phyloP scores from a whole-genome alignment of 1,140 invertebrate species.

The Maconellicoccus hirsutus region DNA sequence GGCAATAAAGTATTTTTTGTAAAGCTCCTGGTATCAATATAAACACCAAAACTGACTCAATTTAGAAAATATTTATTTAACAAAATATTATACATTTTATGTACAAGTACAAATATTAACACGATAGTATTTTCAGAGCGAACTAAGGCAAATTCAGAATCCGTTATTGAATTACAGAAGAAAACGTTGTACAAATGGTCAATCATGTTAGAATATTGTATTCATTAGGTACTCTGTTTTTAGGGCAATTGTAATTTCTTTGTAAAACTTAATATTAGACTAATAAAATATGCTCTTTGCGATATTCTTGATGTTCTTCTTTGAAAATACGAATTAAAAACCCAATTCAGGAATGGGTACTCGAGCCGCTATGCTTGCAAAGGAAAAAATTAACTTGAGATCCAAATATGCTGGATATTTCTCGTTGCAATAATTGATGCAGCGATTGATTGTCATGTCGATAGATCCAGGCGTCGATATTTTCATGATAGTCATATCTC shows the following conservation, averaged over 20 bases:
- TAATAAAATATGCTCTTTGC: not conserved
- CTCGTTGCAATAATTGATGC: constrained; percentile 65
- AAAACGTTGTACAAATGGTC: not conserved
- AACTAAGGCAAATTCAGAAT: not conserved
- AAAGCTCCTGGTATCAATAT: too few relatives aligned
- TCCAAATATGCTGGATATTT: constrained; percentile 63
- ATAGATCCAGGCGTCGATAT: constrained; percentile 72
- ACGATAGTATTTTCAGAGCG: not conserved
- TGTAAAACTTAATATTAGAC: constrained; percentile 6
- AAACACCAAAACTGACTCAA: too few relatives aligned
- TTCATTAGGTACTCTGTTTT: not conserved
- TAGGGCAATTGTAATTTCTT: constrained; percentile 9
- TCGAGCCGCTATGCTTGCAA: constrained; percentile 20
- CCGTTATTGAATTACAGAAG: not conserved
- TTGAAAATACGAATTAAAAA: too few relatives aligned
- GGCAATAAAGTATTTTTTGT: too few relatives aligned
- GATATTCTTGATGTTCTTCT: too few relatives aligned
- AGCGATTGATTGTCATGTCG: constrained; percentile 71
- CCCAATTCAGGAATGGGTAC: too few relatives aligned
- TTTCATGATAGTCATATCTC: constrained; percentile 64
- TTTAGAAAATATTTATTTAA: too few relatives aligned
- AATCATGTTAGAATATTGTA: constrained; percentile 1
- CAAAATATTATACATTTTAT: too few relatives aligned
- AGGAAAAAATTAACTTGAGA: constrained; percentile 47
- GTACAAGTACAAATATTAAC: too few relatives aligned